Evolutionary conservation across 2,113 vertebrate genomes (phyloP).

Genomic region (Sturnus vulgaris): DNA sequence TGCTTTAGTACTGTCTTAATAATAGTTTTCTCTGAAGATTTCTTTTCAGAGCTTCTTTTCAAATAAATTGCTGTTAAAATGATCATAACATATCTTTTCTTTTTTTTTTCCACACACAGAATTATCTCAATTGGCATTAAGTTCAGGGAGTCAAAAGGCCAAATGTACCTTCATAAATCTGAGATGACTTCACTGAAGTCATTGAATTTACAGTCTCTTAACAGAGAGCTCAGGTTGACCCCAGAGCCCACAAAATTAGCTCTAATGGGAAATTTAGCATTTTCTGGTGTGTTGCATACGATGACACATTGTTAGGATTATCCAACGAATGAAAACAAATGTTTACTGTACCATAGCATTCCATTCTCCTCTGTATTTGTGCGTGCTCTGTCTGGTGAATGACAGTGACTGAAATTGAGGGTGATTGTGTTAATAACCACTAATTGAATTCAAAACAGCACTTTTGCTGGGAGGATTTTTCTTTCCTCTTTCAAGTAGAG

Average conservation of each 20-base stretch:
- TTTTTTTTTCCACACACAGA: background rate
- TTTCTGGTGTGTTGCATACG: background rate
- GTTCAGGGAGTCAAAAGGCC: conserved; percentile 2
- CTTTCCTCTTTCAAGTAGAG: background rate
- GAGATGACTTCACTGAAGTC: conserved; percentile 6
- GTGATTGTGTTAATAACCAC: background rate
- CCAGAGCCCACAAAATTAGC: background rate
- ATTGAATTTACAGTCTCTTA: conserved; percentile 29
- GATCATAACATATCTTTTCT: background rate
- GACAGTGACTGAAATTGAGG: background rate
- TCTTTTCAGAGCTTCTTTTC: background rate
- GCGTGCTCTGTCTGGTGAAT: background rate
- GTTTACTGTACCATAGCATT: background rate
- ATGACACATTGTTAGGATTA: background rate
- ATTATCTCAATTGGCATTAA: conserved; percentile 30
- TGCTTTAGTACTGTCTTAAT: background rate
- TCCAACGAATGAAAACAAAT: background rate
- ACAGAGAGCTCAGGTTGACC: conserved; percentile 3
- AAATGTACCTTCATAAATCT: conserved; percentile 31
- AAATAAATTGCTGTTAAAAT: conserved; percentile 13
- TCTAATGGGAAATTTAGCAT: conserved; percentile 8
- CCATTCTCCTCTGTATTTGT: background rate
- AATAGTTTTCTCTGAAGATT: background rate
- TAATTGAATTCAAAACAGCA: background rate
- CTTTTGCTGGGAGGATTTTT: background rate